A percentile compares a stretch with the other conserved stretches of the same genome.
These are phyloP conservation scores for Dipodomys merriami DNA, from an alignment of 2,113 vertebrate genomes.

Conservation along the genomic window DNA sequence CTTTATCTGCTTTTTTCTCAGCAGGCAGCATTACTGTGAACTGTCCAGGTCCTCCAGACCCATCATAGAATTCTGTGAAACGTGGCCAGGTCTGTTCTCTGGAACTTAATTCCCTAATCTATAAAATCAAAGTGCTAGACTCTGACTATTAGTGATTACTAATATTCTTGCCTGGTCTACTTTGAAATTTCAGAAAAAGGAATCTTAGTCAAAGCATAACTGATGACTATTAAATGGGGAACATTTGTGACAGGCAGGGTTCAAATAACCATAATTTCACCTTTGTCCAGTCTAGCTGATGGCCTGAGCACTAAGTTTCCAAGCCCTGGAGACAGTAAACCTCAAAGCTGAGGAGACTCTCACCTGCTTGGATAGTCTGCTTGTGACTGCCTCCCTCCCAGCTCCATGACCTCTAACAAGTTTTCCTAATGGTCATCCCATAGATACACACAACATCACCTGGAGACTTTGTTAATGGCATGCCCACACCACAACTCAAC, in stretches of 20 bases:
- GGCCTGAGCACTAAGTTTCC: background rate
- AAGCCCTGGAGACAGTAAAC: background rate
- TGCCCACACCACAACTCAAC: too few species aligned
- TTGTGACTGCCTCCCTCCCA: background rate
- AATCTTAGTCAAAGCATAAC: background rate
- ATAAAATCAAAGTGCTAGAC: background rate
- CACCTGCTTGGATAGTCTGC: background rate
- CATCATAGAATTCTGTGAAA: background rate
- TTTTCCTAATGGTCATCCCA: background rate
- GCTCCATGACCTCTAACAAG: background rate
- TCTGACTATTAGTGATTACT: background rate
- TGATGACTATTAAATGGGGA: background rate
- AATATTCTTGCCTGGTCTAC: background rate
- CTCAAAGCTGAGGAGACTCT: background rate
- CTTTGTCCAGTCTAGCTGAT: background rate
- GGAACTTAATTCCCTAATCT: background rate
- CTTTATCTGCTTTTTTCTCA: background rate
- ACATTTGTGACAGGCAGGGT: background rate
- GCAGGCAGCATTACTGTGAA: background rate
- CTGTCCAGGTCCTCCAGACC: too few species aligned
- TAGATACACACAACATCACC: background rate
- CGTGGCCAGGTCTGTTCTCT: background rate
- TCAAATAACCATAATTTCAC: background rate
- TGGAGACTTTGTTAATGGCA: background rate
- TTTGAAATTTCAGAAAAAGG: background rate